Base-by-base conservation (phyloP, 2,113 vertebrate species). In the Pionites leucogaster region DNA sequence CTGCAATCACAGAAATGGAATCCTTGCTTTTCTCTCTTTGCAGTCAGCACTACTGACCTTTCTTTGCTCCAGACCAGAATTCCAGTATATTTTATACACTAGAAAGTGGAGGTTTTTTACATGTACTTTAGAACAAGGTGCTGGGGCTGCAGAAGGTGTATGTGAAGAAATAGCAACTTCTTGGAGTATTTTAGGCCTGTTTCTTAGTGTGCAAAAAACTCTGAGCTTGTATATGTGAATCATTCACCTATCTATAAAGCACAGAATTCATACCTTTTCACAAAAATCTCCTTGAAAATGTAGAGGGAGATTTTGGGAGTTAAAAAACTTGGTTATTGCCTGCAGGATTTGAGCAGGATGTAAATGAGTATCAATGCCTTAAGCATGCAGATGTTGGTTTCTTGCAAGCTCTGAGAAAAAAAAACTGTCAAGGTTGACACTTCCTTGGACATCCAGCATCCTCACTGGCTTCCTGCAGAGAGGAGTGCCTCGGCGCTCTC, bases 331-430 rank as follows among this genome's bases (percentile, higher is more conserved):
- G 9, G 7, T n/a, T 81, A 24, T 9, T 64, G 57, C 22, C 14
- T 35, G 3, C 23, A 52, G 29, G 35, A 47, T 10, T 64, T 88
- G 6, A 85, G 25, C 53, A 82, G 59, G 57, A 52, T 2, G 1
- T 39, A 28, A 77, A 53, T 46, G 6, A 68, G 1, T 22, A n/a
- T 17, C 47, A 27, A 42, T 28, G 14, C 9, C 55, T 22, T 0
- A 2, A 31, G 33, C 31, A 33, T 16, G 39, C 9, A 67, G 60
- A 14, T 0, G 0, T 19, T 42, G n/a, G 18, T 37, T 77, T 88
- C 52, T 84, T 50, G 44, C 6, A 74, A 70, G 16, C 10, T 52
- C 22, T 27, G 37, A 65, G 49, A 37, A 41, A 53, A 44, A 44
- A 23, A 39, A 39, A 5, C 47, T 44, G 11, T 27, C 10, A 3